Conservation (phyloP, 2,888 invertebrate genomes). For the Trissonchulus sp. region DNA sequence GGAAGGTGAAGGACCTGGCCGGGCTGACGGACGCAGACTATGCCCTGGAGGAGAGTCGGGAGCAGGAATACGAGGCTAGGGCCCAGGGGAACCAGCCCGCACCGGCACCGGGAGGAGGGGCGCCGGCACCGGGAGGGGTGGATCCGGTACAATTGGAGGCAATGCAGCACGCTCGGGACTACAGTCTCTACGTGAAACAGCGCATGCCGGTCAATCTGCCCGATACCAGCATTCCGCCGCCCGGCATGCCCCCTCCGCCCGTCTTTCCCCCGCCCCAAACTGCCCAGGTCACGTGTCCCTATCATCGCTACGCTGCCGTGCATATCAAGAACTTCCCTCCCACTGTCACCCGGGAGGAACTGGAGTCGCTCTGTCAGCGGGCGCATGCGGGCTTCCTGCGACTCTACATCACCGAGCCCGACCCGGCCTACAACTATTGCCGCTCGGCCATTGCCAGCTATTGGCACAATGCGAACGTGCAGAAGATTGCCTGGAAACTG, state of each 20-base stretch:
- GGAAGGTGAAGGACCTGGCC: conserved; percentile 28
- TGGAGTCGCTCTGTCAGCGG: conserved; percentile 28
- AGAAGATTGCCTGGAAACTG: conserved; percentile 28
- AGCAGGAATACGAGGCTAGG: neutral
- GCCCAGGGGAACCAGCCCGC: conserved; percentile 1
- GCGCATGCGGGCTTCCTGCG: conserved; percentile 34
- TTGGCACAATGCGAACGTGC: conserved; percentile 33
- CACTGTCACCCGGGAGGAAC: conserved; percentile 26
- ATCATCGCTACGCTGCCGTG: conserved; percentile 21
- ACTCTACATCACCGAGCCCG: conserved; percentile 26
- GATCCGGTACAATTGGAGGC: conserved; percentile 27
- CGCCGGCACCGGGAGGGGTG: neutral
- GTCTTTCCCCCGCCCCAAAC: neutral
- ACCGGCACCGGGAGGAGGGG: too few relatives aligned
- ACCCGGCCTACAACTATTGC: conserved; percentile 5
- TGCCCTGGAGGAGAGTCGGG: conserved; percentile 25
- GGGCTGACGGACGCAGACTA: conserved; percentile 21
- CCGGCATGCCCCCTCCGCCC: neutral
- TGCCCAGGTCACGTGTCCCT: neutral
- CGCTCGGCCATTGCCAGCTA: conserved; percentile 30
- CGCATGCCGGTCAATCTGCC: neutral
- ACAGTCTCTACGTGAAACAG: conserved; percentile 28
- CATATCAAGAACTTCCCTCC: conserved; percentile 31
- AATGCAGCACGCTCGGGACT: conserved; percentile 35
- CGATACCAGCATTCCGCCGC: neutral